Percentiles rank a stretch among this genome's conserved stretches.
These are phyloP conservation scores for Triops cancriformis DNA, from an alignment of 1,140 invertebrate species.

Conservation along the genomic window DNA sequence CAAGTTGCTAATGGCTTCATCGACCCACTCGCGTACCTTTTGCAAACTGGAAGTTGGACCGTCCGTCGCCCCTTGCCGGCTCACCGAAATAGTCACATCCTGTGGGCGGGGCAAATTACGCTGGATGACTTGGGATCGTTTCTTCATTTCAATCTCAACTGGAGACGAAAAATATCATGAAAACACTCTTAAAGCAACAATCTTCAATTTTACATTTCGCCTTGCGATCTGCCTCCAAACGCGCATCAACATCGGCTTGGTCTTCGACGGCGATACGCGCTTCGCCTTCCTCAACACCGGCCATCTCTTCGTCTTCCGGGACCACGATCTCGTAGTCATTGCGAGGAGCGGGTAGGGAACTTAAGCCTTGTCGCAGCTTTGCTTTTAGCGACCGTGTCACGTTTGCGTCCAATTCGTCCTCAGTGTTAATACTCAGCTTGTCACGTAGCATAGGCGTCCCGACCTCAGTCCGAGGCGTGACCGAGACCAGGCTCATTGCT, in stretches of 20 bases:
- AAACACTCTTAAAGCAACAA: slow-evolving; percentile 23
- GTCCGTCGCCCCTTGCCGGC: slow-evolving; percentile 60
- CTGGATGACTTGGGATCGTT: slow-evolving; percentile 81
- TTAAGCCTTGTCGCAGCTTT: slow-evolving; percentile 62
- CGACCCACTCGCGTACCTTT: slow-evolving; percentile 41
- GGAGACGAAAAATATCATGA: slow-evolving; percentile 27
- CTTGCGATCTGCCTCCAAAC: slow-evolving; percentile 51
- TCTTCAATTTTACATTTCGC: slow-evolving; percentile 46
- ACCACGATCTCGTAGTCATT: slow-evolving; percentile 99
- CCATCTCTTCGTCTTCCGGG: slow-evolving; percentile 67
- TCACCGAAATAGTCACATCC: slow-evolving; percentile 73
- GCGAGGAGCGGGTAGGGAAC: slow-evolving; percentile 72
- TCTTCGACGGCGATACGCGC: slow-evolving; percentile 52
- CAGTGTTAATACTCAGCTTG: slow-evolving; percentile 89
- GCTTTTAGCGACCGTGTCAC: slow-evolving; percentile 19
- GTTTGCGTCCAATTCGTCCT: slow-evolving; percentile 53
- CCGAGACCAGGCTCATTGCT: neutral
- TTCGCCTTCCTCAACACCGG: slow-evolving; percentile 35
- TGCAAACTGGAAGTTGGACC: slow-evolving; percentile 75
- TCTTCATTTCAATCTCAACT: slow-evolving; percentile 58
- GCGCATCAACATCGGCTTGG: slow-evolving; percentile 81
- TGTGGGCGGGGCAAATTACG: slow-evolving; percentile 75
- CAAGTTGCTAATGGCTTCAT: neutral
- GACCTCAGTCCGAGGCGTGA: neutral
- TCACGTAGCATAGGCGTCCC: slow-evolving; percentile 67